phyloP scores from a whole-genome alignment of 1,140 invertebrate species.

The Tetramorium alpestre region DNA sequence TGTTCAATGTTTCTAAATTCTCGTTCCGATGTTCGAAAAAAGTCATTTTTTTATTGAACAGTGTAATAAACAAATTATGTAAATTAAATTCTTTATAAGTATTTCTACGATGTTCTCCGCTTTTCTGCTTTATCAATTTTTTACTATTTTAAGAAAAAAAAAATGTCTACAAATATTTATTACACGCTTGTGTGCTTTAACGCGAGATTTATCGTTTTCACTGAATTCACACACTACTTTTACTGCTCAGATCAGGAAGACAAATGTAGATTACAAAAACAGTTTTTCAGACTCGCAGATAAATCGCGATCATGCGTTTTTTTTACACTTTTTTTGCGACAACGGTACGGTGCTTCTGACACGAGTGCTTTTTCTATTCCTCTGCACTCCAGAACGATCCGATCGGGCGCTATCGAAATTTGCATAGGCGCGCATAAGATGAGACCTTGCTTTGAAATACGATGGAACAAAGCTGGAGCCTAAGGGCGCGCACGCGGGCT shows the following conservation, averaged over 20 bases:
- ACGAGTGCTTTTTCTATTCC: constrained; percentile 34
- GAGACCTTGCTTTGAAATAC: constrained; percentile 48
- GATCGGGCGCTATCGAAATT: constrained; percentile 31
- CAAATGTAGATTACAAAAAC: background rate
- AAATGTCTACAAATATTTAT: background rate
- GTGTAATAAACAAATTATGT: background rate
- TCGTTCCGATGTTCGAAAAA: too few relatives aligned
- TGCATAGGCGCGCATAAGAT: constrained; percentile 46
- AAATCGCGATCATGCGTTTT: background rate
- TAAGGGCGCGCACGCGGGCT: background rate
- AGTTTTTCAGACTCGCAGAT: background rate
- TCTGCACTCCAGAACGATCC: constrained; percentile 1
- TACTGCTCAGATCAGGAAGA: background rate
- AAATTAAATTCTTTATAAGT: background rate
- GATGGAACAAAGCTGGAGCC: constrained; percentile 19
- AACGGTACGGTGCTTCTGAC: background rate
- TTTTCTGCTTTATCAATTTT: background rate
- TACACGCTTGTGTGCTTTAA: background rate
- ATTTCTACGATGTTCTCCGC: background rate
- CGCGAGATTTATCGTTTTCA: background rate
- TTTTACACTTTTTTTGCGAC: background rate
- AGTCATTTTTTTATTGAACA: too few relatives aligned
- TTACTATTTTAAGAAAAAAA: background rate
- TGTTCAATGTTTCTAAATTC: too few relatives aligned
- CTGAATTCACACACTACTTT: background rate